Evolutionary conservation across 2,797 vertebrate species (phyloP).

Genomic region (Spheniscus humboldti): DNA sequence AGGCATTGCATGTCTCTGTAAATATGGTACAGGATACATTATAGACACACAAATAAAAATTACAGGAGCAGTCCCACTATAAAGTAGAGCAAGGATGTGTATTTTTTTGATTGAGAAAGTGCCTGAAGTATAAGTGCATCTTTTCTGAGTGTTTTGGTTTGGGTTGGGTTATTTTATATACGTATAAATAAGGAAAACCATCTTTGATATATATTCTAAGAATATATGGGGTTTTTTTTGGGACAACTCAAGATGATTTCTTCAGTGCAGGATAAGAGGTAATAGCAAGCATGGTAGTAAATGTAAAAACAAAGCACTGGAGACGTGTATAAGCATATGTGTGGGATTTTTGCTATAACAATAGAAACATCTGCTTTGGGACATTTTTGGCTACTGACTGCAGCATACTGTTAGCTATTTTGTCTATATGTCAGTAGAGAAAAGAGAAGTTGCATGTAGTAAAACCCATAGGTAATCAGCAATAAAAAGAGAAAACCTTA

Average conservation of each 20-base stretch:
- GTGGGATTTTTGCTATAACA: neutral
- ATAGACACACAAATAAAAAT: neutral
- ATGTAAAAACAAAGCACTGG: neutral
- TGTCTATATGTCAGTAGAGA: neutral
- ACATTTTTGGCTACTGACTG: neutral
- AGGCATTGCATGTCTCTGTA: neutral
- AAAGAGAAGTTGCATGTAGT: neutral
- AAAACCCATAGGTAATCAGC: conserved; percentile 18
- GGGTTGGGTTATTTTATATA: neutral
- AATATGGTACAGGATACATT: neutral
- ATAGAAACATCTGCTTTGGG: conserved; percentile 39
- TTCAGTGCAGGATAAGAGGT: neutral
- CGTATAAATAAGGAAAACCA: neutral
- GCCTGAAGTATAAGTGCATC: neutral
- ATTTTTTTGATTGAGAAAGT: neutral
- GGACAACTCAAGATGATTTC: neutral
- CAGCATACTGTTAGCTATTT: neutral
- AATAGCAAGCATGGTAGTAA: neutral
- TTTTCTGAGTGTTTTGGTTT: neutral
- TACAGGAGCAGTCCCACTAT: neutral
- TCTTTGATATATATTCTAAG: neutral
- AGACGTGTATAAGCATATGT: neutral
- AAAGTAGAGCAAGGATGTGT: neutral
- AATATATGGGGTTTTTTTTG: accelerated
- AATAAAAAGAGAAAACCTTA: conserved; percentile 15